Evolutionary conservation across 2,113 vertebrate genomes (phyloP).

Genomic region (Irena cyanogastra): DNA sequence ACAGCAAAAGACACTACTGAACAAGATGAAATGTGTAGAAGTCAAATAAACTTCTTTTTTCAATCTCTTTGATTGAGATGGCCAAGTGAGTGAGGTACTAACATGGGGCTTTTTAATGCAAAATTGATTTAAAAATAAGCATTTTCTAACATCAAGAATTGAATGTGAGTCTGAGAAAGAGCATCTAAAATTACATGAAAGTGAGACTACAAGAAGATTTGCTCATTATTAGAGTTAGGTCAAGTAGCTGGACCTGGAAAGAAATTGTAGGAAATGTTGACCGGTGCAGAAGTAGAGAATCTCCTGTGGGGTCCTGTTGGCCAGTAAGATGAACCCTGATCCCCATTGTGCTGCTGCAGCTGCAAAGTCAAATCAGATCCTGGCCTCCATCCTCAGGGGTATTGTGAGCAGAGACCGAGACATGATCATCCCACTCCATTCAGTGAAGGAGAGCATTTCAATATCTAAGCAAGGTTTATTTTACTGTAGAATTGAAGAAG

Average conservation of each 20-base stretch:
- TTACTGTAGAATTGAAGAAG: neutral
- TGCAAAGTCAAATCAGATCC: neutral
- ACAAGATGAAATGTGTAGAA: neutral
- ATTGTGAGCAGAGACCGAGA: neutral
- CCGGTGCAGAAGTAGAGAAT: neutral
- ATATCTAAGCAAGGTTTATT: neutral
- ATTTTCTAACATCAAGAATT: neutral
- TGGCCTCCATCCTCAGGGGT: neutral
- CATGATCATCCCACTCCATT: neutral
- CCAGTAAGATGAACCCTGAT: neutral
- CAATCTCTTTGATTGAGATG: neutral
- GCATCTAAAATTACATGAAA: neutral
- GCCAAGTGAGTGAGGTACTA: neutral
- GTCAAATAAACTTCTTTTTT: neutral
- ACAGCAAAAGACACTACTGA: neutral
- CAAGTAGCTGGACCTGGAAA: neutral
- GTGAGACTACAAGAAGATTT: neutral
- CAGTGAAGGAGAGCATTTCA: neutral
- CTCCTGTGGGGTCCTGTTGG: neutral
- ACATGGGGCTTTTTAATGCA: neutral
- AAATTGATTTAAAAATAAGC: neutral
- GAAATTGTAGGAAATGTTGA: neutral
- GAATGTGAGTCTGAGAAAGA: neutral
- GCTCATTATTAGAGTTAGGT: neutral
- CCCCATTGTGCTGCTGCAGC: neutral